Evolutionary conservation across 30 jellyfish, hydroid and myxozoan genomes (phyloP), one percentile per base, ranked within the genome.

Genomic region (Pseudorhiza aurosa): DNA sequence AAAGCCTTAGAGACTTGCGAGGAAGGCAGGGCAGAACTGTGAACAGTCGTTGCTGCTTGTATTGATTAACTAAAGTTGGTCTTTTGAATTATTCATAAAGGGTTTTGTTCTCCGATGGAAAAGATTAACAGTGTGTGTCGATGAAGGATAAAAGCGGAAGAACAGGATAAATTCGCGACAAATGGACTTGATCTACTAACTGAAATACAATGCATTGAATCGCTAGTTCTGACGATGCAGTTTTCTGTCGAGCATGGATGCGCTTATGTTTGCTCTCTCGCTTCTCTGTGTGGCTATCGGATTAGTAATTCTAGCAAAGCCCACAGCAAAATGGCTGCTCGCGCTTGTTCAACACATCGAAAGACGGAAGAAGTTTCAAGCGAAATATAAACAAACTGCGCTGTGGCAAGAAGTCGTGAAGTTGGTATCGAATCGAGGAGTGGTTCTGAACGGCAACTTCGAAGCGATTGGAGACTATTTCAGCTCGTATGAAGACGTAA

Each of bases 381-480:
- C 50, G 18, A 71, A 37, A 29, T 71, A 71, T 50, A 51, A 71
- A 45, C 71, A 71, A 32, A 71, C 85, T 12, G 42, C 85, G 19
- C 50, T 77, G 25, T 77, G 88, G 88, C 58, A 47, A 44, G 88
- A 58, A 17, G 28, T 77, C 15, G 30, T 63, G 17, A 27, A 63
- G 36, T 25, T 77, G 22, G 29, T 85, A 4, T 71, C 57, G 0
- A 83, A 36, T 36, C 53, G 31, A 26, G 40, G 42, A 3, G 7
- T 55, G 42, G 83, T 70, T 53, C 35, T 32, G 32, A 70, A 87
- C 49, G 76, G 65, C 5, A 70, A 79, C 60, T 82, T 81, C 36
- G 88, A 82, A 67, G 85, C 87, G 30, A 82, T 89, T 37, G 96
- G 83, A 21, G 96, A 89, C 65, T 67, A 59, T 1, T 89, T 89